Conservation (phyloP, 2,888 invertebrate genomes). For the Pollenia amentaria region DNA sequence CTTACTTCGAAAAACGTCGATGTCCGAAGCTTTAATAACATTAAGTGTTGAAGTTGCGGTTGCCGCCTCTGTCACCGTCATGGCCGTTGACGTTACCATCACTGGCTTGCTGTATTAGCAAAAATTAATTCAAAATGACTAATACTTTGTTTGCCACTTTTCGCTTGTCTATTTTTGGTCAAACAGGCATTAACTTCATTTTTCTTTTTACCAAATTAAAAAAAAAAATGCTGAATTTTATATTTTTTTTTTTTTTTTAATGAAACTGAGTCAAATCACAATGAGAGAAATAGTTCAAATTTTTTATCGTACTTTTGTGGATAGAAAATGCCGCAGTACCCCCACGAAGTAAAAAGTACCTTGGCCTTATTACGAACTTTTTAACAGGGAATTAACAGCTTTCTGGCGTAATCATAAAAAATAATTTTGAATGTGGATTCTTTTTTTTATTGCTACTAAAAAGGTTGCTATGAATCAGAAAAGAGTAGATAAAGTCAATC, state of each 20-base stretch:
- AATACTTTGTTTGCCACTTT: slow-evolving; percentile 50
- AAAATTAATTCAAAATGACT: slow-evolving; percentile 54
- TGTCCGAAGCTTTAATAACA: slow-evolving; percentile 37
- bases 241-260: not conserved
- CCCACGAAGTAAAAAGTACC: no score
- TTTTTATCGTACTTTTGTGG: no score
- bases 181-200: slow-evolving; percentile 57
- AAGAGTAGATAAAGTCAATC: no score
- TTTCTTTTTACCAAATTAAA: slow-evolving; percentile 30
- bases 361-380: no score
- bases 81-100: slow-evolving; percentile 2
- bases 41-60: slow-evolving; percentile 10
- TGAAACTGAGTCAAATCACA: not conserved
- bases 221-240: slow-evolving; percentile 18
- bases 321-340: no score
- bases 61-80: not conserved
- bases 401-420: no score
- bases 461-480: no score
- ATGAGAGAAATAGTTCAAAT: not conserved
- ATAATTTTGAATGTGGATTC: no score
- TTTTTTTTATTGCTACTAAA: no score
- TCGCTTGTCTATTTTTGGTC: slow-evolving; percentile 54
- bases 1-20: slow-evolving; percentile 43
- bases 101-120: not conserved
- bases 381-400: no score